Conservation (phyloP, 2,113 vertebrate genomes). For the Microtus richardsoni region DNA sequence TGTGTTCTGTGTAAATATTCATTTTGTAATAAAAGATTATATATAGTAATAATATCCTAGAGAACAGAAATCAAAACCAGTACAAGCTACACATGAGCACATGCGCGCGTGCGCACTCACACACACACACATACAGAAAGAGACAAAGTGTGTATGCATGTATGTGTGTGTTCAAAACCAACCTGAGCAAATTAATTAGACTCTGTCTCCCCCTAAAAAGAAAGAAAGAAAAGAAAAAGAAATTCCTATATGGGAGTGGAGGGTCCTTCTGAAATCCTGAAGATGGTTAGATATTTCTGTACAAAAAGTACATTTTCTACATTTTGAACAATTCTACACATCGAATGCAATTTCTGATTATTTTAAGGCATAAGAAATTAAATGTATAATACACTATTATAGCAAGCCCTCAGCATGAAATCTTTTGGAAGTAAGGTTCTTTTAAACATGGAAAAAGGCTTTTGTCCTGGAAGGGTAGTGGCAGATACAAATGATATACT, state of each 20-base stretch:
- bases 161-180: background rate
- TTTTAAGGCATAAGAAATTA: conserved; percentile 30
- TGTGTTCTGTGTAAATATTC: conserved; percentile 26
- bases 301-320: conserved; percentile 5
- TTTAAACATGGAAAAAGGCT: conserved; percentile 39
- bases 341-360: conserved; percentile 30
- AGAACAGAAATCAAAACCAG: background rate
- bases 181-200: background rate
- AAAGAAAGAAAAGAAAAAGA: background rate
- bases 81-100: background rate
- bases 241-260: background rate
- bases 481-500: conserved; percentile 9
- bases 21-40: conserved; percentile 15
- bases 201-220: background rate
- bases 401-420: background rate
- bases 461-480: background rate
- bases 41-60: background rate
- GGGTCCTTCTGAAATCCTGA: background rate
- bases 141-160: background rate
- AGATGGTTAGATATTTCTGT: background rate
- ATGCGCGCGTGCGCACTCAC: background rate
- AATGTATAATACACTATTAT: background rate
- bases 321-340: background rate
- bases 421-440: conserved; percentile 12
- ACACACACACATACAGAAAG: background rate